A percentile compares a stretch with the other conserved stretches of the same genome.
Evolutionary conservation across 2,797 vertebrate species (phyloP).

Genomic region (Parauchenoglanis ngamensis): DNA sequence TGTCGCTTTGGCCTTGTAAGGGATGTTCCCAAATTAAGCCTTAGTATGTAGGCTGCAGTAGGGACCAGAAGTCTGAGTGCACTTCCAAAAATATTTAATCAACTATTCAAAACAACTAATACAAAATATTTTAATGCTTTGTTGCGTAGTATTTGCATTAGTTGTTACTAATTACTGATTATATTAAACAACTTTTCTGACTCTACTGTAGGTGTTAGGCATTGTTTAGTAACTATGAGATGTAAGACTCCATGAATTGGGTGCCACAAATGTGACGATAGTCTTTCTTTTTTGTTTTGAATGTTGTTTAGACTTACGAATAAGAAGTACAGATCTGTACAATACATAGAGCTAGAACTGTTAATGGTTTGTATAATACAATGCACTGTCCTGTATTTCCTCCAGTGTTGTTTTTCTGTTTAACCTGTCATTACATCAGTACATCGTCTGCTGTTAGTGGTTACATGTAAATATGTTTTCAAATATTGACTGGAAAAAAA

Average conservation of each 20-base stretch:
- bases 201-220: conserved; percentile 24
- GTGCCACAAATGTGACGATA: not conserved
- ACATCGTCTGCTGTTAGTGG: not conserved
- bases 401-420: not conserved
- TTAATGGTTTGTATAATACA: not conserved
- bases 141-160: not conserved
- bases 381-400: not conserved
- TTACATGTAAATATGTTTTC: not conserved
- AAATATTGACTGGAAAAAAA: not conserved
- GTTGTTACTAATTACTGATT: not conserved
- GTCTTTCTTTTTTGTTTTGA: not conserved
- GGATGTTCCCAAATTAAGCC: conserved; percentile 5
- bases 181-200: not conserved
- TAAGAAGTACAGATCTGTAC: not conserved
- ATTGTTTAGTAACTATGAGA: not conserved
- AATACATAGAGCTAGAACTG: not conserved
- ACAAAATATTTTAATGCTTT: not conserved
- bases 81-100: not conserved
- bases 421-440: not conserved
- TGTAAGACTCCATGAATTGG: not conserved
- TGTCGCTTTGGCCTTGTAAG: conserved; percentile 18
- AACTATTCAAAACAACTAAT: not conserved
- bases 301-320: not conserved
- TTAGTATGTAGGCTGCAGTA: not conserved
- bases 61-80: not conserved